Conservation (phyloP, 2,888 invertebrate genomes). For the Tridacna gigas region DNA sequence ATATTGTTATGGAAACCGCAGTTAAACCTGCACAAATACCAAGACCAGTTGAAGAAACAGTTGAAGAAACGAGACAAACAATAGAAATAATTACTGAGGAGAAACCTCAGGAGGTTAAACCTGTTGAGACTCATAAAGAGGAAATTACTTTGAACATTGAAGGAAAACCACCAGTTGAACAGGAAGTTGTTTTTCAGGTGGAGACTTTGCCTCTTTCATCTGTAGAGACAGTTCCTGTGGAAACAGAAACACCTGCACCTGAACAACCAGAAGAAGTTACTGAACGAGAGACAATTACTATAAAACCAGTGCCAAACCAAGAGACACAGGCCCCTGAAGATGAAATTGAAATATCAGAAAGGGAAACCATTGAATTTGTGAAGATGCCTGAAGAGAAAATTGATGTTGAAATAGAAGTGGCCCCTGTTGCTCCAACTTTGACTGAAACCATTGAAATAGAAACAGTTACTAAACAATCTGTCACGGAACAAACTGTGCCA, state of each 20-base stretch:
- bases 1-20: slow-evolving; percentile 64
- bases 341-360: slow-evolving; percentile 64
- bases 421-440: slow-evolving; percentile 60
- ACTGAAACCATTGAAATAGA: slow-evolving; percentile 64
- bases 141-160: slow-evolving; percentile 47
- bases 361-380: slow-evolving; percentile 70
- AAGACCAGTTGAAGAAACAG: slow-evolving; percentile 73
- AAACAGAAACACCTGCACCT: slow-evolving; percentile 63
- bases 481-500: slow-evolving; percentile 58
- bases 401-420: slow-evolving; percentile 63
- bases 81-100: slow-evolving; percentile 61
- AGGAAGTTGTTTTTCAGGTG: slow-evolving; percentile 58
- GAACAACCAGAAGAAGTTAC: slow-evolving; percentile 63
- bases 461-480: slow-evolving; percentile 60
- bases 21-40: slow-evolving; percentile 59
- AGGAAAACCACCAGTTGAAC: slow-evolving; percentile 38
- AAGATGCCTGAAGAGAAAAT: slow-evolving; percentile 64
- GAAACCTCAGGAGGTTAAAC: slow-evolving; percentile 28
- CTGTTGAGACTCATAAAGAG: slow-evolving; percentile 38
- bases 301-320: slow-evolving; percentile 56
- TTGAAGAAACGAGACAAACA: slow-evolving; percentile 73
- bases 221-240: slow-evolving; percentile 56
- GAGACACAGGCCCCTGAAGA: slow-evolving; percentile 70
- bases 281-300: slow-evolving; percentile 63
- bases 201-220: slow-evolving; percentile 39